phyloP scores from a whole-genome alignment of 2,113 vertebrate genomes.

The Haplochromis vanheusdeni region DNA sequence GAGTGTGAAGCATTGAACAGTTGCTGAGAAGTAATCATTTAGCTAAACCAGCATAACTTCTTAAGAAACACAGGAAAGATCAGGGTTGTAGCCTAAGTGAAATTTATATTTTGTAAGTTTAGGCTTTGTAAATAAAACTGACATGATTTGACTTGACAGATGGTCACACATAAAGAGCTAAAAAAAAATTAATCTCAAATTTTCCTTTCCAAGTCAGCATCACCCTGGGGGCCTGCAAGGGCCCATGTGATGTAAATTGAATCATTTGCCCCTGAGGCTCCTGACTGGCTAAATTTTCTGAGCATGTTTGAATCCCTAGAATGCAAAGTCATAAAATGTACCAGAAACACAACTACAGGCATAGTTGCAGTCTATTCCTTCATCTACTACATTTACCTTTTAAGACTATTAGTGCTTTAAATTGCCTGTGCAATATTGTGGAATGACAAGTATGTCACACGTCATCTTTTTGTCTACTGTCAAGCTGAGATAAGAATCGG shows the following conservation, averaged over 20 bases:
- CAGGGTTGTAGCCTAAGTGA: not conserved
- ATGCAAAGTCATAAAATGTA: not conserved
- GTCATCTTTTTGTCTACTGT: not conserved
- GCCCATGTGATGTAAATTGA: not conserved
- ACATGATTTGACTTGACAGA: not conserved
- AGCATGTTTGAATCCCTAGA: not conserved
- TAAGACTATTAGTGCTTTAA: not conserved
- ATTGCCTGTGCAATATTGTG: not conserved
- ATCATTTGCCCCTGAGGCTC: not conserved
- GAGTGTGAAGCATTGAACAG: not conserved
- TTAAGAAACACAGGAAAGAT: not conserved
- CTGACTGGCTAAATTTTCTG: not conserved
- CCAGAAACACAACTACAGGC: not conserved
- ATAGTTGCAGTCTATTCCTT: not conserved
- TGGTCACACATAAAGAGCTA: not conserved
- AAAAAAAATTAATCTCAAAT: not conserved
- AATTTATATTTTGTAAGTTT: not conserved
- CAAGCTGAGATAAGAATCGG: not conserved
- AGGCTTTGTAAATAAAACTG: not conserved
- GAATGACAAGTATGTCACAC: not conserved
- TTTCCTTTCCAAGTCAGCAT: not conserved
- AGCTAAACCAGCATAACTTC: not conserved
- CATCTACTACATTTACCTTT: not conserved
- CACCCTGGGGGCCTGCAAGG: not conserved
- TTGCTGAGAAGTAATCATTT: not conserved